Base-by-base conservation (phyloP, 1,140 invertebrate species). In the Drosophila auraria region DNA sequence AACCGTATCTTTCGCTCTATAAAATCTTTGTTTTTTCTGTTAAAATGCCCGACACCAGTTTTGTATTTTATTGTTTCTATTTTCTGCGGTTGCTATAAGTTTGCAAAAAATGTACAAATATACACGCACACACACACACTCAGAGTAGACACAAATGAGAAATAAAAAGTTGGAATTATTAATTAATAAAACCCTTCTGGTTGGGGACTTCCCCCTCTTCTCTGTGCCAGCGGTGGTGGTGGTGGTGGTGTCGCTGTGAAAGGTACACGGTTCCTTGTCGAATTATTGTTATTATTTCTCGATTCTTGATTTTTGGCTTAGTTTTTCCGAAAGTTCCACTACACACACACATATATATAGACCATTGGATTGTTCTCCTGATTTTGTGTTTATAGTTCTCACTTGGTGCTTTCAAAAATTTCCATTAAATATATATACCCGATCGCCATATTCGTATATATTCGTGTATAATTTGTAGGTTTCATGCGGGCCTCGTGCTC, bases 231-330 rank as follows among this genome's bases (percentile, higher is more conserved):
- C 25, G 23, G 25, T 17, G 25, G 6, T 50, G 27, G n/a, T 38
- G 20, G 5, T 65, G 44, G 33, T 27, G 50, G 15, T 42, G 40
- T 5, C 54, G 15, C 40, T 30, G 27, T 15, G 36, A 78, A 66
- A 86, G 83, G 83, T 86, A 86, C 83, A 87, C 70, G 83, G 65
- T 86, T 86, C 54, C 83, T 78, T 86, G 62, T 82, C 38, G 51
- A 47, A 45, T 83, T 79, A 70, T 65, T 66, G 75, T 83, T 75
- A 56, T 40, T 75, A 56, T 44, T 70, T 44, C 53, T 56, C 27
- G 27, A 30, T 30, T 11, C 33, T 36, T 33, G 53, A 23, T 56
- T 45, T 45, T 44, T 56, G 9, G 30, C 49, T 45, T 44, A 30
- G 14, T 70, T 63, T 56, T 30, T 65, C 44, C 33, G 33, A 38